Evolutionary conservation across 2,797 vertebrate species (phyloP).

Genomic region (Onychomys leucogaster): DNA sequence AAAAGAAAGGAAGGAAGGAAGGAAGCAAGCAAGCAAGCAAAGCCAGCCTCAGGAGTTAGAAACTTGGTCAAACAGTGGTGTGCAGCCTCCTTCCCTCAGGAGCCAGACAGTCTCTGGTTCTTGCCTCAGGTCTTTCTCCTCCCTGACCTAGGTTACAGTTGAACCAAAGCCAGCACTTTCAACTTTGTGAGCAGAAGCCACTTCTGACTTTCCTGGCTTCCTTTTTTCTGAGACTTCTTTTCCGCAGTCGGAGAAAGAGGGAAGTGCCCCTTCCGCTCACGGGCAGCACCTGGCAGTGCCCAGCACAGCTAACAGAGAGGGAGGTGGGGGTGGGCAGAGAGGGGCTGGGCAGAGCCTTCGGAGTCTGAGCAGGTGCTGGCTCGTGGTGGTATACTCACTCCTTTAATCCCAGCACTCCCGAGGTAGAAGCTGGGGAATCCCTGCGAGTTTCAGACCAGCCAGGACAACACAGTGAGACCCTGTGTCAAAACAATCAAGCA

Average conservation of each 20-base stretch:
- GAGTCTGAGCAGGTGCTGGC: neutral
- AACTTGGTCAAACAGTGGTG: neutral
- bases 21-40: neutral
- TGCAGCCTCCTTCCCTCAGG: neutral
- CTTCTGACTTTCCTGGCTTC: constrained; percentile 67
- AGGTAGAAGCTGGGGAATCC: neutral
- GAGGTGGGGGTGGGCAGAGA: neutral
- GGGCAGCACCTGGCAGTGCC: neutral
- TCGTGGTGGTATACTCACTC: neutral
- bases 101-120: neutral
- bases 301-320: neutral
- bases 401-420: neutral
- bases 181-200: neutral
- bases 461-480: neutral
- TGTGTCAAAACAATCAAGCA: neutral
- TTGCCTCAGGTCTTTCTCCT: neutral
- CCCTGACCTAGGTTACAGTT: constrained; percentile 7
- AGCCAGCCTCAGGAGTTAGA: neutral
- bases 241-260: constrained; percentile 59
- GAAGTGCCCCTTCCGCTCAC: neutral
- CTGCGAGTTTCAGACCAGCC: neutral
- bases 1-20: no score
- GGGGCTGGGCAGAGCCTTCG: neutral
- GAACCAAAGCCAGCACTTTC: neutral
- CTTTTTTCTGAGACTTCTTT: constrained; percentile 64